phyloP scores from a whole-genome alignment of 2,113 vertebrate genomes.

The Micronycteris hirsuta region DNA sequence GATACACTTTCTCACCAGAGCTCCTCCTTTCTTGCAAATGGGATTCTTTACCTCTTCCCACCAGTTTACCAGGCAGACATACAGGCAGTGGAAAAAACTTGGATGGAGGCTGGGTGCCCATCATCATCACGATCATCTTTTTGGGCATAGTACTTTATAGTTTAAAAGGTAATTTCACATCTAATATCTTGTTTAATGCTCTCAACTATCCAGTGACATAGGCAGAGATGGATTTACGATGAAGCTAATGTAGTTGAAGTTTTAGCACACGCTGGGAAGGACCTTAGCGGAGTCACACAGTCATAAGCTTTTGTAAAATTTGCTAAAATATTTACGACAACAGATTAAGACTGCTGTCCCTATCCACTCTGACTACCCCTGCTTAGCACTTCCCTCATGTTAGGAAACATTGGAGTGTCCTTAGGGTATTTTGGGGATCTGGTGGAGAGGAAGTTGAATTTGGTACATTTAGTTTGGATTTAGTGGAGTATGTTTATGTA shows the following conservation, averaged over 20 bases:
- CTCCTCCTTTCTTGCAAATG: not conserved
- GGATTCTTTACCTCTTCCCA: not conserved
- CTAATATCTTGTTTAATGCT: not conserved
- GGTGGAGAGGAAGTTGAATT: not conserved
- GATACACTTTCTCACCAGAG: not conserved
- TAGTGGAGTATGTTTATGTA: not conserved
- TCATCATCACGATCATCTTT: not conserved
- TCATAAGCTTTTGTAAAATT: not conserved
- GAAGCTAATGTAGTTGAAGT: not conserved
- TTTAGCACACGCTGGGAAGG: not conserved
- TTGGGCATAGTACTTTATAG: not conserved
- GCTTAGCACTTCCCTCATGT: not conserved
- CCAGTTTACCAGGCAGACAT: not conserved
- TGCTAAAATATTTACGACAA: not conserved
- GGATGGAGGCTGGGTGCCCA: not conserved
- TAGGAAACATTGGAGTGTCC: not conserved
- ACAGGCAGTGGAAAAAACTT: not conserved
- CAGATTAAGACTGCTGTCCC: not conserved
- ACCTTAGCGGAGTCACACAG: not conserved
- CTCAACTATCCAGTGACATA: not conserved
- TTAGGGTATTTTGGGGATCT: not conserved
- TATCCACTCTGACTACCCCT: not conserved
- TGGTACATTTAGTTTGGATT: not conserved
- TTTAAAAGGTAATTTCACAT: not conserved
- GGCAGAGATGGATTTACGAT: not conserved